Base-by-base conservation (phyloP, 2,797 vertebrate species). In the Iguana delicatissima region DNA sequence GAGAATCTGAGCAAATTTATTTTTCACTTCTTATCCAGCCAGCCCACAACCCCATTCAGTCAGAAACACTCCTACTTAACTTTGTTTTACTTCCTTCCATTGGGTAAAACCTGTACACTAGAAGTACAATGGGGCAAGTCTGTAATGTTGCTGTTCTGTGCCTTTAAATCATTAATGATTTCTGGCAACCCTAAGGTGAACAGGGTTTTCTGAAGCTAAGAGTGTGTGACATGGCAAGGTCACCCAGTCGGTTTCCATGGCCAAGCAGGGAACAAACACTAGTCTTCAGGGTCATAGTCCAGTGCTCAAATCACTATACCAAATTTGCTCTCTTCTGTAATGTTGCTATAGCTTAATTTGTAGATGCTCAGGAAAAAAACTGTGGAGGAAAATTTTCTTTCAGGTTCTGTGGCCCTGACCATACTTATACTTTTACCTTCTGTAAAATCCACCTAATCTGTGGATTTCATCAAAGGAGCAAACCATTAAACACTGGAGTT, bases 31-130 rank as follows among this genome's bases (percentile, higher is more conserved):
- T 32, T 87, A 26, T 6, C 18, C 12, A 29, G n/a, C 32, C 50
- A 4, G 35, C 50, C 38, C 29, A 73, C 84, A 86, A 80, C 29
- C 79, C 22, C 26, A 32, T 86, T 50, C 62, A 86, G 1, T 80
- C 83, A 86, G 92, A 87, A 92, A 94, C 83, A 91, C 86, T 91
- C 62, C 90, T 0, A 0, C 69, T 94, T 94, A 93, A 62, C 84
- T 93, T 93, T 94, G 94, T 95, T 95, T 94, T 93, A 91, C 94
- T 95, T 16, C 26, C 94, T 95, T 16, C 26, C 42, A 62, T 8
- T 85, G n/a, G 73, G 42, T 77, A 77, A 83, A 87, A 77, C 42
- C 69, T 64, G 73, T 26, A 67, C 59, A 46, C 46, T 69, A 59
- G 72, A 20, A 52, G 9, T 73, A 32, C 55, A 74, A 89, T 84